phyloP scores from a whole-genome alignment of 2,888 invertebrate species.

The Cheilosia impressa region DNA sequence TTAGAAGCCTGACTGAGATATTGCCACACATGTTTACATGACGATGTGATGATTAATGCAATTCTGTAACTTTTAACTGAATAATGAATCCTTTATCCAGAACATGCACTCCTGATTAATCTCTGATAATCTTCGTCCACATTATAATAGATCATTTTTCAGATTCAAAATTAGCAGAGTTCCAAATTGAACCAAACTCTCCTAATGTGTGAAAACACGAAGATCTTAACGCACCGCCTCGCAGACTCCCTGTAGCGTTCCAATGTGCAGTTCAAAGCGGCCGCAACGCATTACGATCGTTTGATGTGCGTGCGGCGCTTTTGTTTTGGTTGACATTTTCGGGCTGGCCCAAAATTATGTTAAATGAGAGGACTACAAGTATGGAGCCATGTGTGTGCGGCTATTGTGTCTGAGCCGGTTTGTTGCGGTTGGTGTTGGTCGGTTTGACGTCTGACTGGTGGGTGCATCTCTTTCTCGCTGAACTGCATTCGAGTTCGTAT shows the following conservation, averaged over 20 bases:
- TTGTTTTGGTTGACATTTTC: constrained; percentile 84
- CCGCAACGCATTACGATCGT: constrained; percentile 81
- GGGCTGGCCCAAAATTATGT: constrained; percentile 77
- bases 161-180: constrained; percentile 36
- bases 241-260: constrained; percentile 54
- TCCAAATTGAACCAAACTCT: constrained; percentile 46
- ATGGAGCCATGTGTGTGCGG: constrained; percentile 29
- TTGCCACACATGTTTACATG: constrained; percentile 65
- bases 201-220: constrained; percentile 74
- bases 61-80: not conserved
- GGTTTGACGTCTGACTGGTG: constrained; percentile 10
- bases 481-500: constrained; percentile 15
- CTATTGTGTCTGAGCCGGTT: constrained; percentile 54
- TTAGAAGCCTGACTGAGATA: constrained; percentile 52
- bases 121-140: constrained; percentile 27
- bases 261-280: constrained; percentile 81
- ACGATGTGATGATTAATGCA: constrained; percentile 35
- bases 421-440: constrained; percentile 15
- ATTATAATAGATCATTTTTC: constrained; percentile 58
- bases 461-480: constrained; percentile 44
- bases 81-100: not conserved
- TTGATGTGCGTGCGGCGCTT: constrained; percentile 82
- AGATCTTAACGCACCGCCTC: constrained; percentile 69
- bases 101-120: constrained; percentile 35
- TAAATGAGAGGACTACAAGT: constrained; percentile 54